Evolutionary conservation across 2,888 invertebrate species (phyloP), one percentile per base, ranked within the genome.

Genomic region (Sinodicranocentrus sp.): DNA sequence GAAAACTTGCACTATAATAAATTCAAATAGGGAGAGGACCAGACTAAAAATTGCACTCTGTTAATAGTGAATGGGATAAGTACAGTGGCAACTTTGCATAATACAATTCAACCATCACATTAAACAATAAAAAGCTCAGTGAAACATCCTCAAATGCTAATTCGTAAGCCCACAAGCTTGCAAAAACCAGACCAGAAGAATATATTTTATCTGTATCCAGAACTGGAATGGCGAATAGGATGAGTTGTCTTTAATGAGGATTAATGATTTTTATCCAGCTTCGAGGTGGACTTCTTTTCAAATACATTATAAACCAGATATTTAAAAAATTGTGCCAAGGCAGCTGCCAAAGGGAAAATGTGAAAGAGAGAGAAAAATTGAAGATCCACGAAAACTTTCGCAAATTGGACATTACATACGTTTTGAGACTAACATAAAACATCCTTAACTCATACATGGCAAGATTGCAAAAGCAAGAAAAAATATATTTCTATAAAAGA

Each of bases 1-100:
- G 44, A 26, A 44, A 52, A 77, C 57, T 63, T 77, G 54, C 67
- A 67, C 65, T 54, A 61, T 43, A 48, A 65, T 23, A 5, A 54
- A 57, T 57, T 54, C 39, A 39, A 13, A 39, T 8, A 8, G 39
- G 13, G 13, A 39, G 39, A 8, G 6, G 6, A 39, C 39, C n/a
- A n/a, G n/a, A n/a, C n/a, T n/a, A n/a, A n/a, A n/a, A n/a, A n/a
- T n/a, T n/a, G n/a, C n/a, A n/a, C n/a, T n/a, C n/a, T n/a, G n/a
- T n/a, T n/a, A n/a, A n/a, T n/a, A n/a, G n/a, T n/a, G n/a, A n/a
- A n/a, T n/a, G n/a, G n/a, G n/a, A n/a, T n/a, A n/a, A n/a, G n/a
- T n/a, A n/a, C n/a, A n/a, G n/a, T n/a, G n/a, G n/a, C n/a, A n/a
- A n/a, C n/a, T n/a, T n/a, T n/a, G n/a, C n/a, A n/a, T n/a, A n/a